phyloP scores from a whole-genome alignment of 2,888 invertebrate species.

The Eueremaeus valkanovi region DNA sequence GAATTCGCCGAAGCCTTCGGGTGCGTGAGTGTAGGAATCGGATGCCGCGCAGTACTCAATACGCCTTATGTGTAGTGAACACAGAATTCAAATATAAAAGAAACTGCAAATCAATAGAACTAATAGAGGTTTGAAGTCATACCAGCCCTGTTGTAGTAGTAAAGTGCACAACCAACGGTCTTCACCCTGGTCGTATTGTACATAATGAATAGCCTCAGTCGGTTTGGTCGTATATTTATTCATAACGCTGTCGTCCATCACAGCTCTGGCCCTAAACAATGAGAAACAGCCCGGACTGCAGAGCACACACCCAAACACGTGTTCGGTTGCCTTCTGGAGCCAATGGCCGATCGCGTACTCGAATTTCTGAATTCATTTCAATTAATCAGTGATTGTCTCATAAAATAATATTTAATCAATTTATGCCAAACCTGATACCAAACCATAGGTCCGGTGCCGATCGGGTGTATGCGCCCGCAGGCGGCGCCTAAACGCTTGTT shows the following conservation, averaged over 20 bases:
- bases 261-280: conserved; percentile 76
- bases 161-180: conserved; percentile 98
- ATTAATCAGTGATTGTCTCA: neutral
- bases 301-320: conserved; percentile 81
- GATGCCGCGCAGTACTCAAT: conserved; percentile 94
- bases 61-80: neutral
- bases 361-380: conserved; percentile 65
- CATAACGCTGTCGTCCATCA: conserved; percentile 88
- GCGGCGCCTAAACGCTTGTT: conserved; percentile 72
- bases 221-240: conserved; percentile 76
- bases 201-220: conserved; percentile 55
- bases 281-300: conserved; percentile 91
- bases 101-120: too few relatives aligned
- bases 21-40: conserved; percentile 58
- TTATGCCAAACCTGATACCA: conserved; percentile 62
- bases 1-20: conserved; percentile 56
- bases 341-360: conserved; percentile 90
- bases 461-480: conserved; percentile 83
- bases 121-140: too few relatives aligned
- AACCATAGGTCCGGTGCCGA: conserved; percentile 74
- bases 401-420: neutral
- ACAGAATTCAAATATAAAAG: too few relatives aligned
- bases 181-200: conserved; percentile 66
- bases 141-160: conserved; percentile 92
- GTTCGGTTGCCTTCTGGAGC: conserved; percentile 87